Base-by-base conservation (phyloP, 2,113 vertebrate species). In the Platysternon megacephalum region DNA sequence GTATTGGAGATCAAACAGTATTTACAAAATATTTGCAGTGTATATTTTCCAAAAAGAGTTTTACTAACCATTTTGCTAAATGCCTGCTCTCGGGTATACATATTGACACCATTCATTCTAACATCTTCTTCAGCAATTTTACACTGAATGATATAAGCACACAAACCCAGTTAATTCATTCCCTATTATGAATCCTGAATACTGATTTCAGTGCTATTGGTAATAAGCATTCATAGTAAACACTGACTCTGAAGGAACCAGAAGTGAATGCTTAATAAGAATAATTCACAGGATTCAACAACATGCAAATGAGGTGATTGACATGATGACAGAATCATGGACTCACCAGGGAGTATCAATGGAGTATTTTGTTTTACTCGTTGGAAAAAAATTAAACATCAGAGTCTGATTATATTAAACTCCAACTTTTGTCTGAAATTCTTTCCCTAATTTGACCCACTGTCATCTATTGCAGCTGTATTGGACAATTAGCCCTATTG, bases 111-210 rank as follows among this genome's bases (percentile, higher is more conserved):
- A 96, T 88, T 92, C 82, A 46, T 55, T 21, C 51, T 94, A 91
- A 87, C 90, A 90, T 87, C 22, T 86, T n/a, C 90, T 93, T 82
- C 91, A 93, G 93, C 82, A 90, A 95, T 87, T 90, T 97, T 87
- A 89, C 89, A 96, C 55, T 90, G 87, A 94, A 82, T 93, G 78
- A 83, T 91, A 93, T 58, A 91, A 96, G 92, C 94, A 94, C 96
- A 95, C 91, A 91, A 97, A 96, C 89, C 79, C 89, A 92, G 86
- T 88, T 97, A 97, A 96, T 97, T 97, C 85, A 88, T 95, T 93
- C 91, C 79, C 26, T 5, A 8, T 89, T 91, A 94, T 84, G 81
- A 95, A 88, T 68, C 48, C 53, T 84, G 93, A 96, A 97, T 96
- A 94, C 96, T 93, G 91, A 97, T 95, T 93, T 89, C 9, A n/a